A percentile compares a stretch with the other conserved stretches of the same genome.
Conservation (phyloP, 2,113 vertebrate genomes). For the Pheucticus melanocephalus region DNA sequence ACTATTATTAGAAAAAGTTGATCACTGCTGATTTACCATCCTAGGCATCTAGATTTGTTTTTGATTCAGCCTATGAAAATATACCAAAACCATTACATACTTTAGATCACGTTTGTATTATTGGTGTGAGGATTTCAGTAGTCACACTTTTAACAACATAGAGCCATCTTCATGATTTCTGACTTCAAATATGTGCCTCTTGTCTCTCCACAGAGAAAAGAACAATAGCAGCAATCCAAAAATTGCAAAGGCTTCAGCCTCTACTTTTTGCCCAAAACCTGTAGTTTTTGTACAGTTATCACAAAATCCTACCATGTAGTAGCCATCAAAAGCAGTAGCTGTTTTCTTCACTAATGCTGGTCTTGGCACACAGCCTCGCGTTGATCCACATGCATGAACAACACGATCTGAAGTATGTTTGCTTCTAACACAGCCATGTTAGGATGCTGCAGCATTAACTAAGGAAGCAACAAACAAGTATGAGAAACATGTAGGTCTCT, state of each 20-base stretch:
- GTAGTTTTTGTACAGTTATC: not conserved
- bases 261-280: not conserved
- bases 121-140: not conserved
- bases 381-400: fast-evolving
- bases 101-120: not conserved
- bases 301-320: not conserved
- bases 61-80: not conserved
- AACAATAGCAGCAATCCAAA: not conserved
- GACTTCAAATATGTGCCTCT: not conserved
- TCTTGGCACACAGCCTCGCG: not conserved
- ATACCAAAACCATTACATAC: not conserved
- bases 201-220: not conserved
- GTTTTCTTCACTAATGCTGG: not conserved
- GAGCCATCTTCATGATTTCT: not conserved
- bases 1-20: not conserved
- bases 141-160: not conserved
- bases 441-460: not conserved
- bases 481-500: not conserved
- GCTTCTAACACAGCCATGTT: fast-evolving
- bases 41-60: not conserved
- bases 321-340: not conserved
- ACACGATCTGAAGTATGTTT: not conserved
- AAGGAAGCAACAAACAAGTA: not conserved
- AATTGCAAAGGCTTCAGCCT: not conserved
- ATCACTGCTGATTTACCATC: not conserved